Evolutionary conservation across 2,797 vertebrate genomes (phyloP).

Genomic region (Diplodus puntazzo): DNA sequence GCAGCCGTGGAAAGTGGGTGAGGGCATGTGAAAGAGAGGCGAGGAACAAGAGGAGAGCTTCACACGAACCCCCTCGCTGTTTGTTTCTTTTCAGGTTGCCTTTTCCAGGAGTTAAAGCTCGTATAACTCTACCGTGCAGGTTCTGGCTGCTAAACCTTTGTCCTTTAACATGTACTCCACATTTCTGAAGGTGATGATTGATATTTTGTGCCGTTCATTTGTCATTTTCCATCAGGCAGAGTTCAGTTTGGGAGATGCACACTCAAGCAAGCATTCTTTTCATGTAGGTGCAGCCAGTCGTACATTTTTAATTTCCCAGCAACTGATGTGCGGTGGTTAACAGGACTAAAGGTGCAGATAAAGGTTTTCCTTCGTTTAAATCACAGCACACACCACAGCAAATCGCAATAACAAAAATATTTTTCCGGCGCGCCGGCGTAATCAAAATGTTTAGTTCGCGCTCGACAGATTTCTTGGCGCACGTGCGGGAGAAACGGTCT

Average conservation of each 20-base stretch:
- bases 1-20: conserved; percentile 49
- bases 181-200: not conserved
- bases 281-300: too few species aligned
- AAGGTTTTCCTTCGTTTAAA: too few species aligned
- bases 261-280: not conserved
- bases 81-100: conserved; percentile 15
- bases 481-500: too few species aligned
- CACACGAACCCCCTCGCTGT: not conserved
- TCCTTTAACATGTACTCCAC: too few species aligned
- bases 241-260: not conserved
- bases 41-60: conserved; percentile 14
- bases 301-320: too few species aligned
- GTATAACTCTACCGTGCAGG: not conserved
- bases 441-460: too few species aligned
- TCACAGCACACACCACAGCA: too few species aligned
- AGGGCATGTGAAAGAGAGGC: conserved; percentile 36
- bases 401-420: too few species aligned
- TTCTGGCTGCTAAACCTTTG: not conserved
- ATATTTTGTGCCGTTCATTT: not conserved
- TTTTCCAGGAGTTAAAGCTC: conserved; percentile 27
- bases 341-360: too few species aligned
- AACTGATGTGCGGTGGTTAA: too few species aligned
- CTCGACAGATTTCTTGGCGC: too few species aligned
- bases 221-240: not conserved
- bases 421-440: too few species aligned